Percentiles rank a stretch among this genome's conserved stretches.
phyloP scores from a whole-genome alignment of 1,140 invertebrate species.

The Halesus radiatus region DNA sequence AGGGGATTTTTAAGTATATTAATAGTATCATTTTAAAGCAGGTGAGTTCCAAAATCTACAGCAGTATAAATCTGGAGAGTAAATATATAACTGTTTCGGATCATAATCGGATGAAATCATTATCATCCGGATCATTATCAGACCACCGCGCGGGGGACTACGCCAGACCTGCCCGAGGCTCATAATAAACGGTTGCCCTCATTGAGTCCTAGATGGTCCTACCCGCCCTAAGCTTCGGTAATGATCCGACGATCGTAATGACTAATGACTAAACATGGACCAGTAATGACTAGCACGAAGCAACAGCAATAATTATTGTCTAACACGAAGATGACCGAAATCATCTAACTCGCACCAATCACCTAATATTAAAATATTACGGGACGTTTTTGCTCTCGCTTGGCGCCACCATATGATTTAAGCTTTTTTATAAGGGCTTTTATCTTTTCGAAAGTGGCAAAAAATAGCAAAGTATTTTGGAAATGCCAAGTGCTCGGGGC shows the following conservation, averaged over 20 bases:
- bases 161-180: neutral
- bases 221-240: neutral
- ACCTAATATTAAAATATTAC: neutral
- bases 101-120: neutral
- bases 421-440: neutral
- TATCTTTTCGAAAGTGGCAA: too few species aligned
- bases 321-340: neutral
- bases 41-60: too few species aligned
- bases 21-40: too few species aligned
- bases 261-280: slow-evolving; percentile 6
- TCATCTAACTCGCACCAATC: too few species aligned
- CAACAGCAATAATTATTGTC: neutral
- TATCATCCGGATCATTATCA: neutral
- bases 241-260: neutral
- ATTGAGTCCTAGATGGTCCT: neutral
- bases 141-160: neutral
- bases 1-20: too few species aligned
- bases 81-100: neutral
- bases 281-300: neutral
- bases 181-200: neutral
- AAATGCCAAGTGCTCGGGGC: neutral
- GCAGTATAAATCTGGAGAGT: neutral
- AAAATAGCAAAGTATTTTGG: neutral
- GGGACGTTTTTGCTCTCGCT: neutral
- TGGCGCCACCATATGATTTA: slow-evolving; percentile 2